Conservation (phyloP, 2,888 invertebrate genomes). For the Drosophila suboccidentalis region DNA sequence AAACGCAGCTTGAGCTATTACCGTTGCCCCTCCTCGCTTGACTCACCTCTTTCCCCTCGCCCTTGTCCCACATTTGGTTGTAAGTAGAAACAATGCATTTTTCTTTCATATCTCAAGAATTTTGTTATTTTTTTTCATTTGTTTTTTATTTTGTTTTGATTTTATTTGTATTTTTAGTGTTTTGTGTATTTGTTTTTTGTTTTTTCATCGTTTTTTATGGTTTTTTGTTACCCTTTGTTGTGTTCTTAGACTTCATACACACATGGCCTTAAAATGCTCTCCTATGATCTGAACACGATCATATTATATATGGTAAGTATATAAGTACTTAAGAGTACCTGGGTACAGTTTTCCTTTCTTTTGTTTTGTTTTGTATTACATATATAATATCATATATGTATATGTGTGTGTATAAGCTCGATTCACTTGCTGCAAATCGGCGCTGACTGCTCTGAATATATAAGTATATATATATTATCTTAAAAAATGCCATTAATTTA, state of each 20-base stretch:
- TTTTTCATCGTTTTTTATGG: slow-evolving; percentile 64
- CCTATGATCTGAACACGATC: slow-evolving; percentile 53
- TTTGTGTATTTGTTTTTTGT: slow-evolving; percentile 43
- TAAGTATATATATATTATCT: slow-evolving; percentile 39
- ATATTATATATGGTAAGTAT: slow-evolving; percentile 28
- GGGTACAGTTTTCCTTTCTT: slow-evolving; percentile 25
- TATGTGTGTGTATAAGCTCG: slow-evolving; percentile 64
- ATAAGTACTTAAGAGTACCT: slow-evolving; percentile 23
- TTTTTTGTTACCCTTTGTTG: slow-evolving; percentile 68
- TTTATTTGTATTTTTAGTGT: slow-evolving; percentile 71
- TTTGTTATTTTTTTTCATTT: slow-evolving; percentile 43
- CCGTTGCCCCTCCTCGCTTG: background rate
- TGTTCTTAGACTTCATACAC: slow-evolving; percentile 51
- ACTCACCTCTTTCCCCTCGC: slow-evolving; percentile 3
- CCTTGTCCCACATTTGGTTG: background rate
- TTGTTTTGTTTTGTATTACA: slow-evolving; percentile 5
- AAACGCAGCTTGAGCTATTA: slow-evolving; percentile 55
- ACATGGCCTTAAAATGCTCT: slow-evolving; percentile 68
- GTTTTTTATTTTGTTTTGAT: slow-evolving; percentile 43
- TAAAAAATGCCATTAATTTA: slow-evolving; percentile 59
- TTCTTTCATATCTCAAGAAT: slow-evolving; percentile 78
- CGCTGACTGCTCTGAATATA: slow-evolving; percentile 53
- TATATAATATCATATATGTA: slow-evolving; percentile 43
- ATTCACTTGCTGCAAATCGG: slow-evolving; percentile 75
- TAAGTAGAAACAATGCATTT: slow-evolving; percentile 52